These are phyloP conservation scores for Agrochola lychnidis DNA, from an alignment of 2,888 invertebrate species.

Conservation along the genomic window DNA sequence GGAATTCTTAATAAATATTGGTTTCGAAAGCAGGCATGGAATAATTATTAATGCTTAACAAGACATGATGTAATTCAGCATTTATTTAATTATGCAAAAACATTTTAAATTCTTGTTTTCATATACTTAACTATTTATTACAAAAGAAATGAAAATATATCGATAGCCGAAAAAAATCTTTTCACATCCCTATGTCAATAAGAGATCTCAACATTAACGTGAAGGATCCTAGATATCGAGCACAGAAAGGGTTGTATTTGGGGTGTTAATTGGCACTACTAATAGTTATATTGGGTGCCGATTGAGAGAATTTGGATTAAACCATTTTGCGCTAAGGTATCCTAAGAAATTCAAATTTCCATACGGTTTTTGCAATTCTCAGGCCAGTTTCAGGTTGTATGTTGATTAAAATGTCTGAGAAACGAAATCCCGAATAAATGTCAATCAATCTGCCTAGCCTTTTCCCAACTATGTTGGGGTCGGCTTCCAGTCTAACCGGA, in stretches of 20 bases:
- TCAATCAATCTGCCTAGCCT: too few relatives aligned
- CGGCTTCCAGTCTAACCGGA: too few relatives aligned
- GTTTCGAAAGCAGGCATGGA: slow-evolving; percentile 2
- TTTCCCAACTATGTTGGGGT: too few relatives aligned
- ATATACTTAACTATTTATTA: background rate
- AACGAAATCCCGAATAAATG: background rate
- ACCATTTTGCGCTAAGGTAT: background rate
- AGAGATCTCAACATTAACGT: slow-evolving; percentile 29
- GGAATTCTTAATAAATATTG: slow-evolving; percentile 4
- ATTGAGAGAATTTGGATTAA: slow-evolving; percentile 3
- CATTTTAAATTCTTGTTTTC: background rate
- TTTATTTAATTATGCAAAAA: background rate
- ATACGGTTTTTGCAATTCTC: too few relatives aligned
- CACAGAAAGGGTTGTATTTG: slow-evolving; percentile 21
- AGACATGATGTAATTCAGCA: background rate
- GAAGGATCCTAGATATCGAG: slow-evolving; percentile 26
- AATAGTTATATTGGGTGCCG: background rate
- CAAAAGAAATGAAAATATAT: background rate
- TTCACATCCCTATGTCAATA: slow-evolving; percentile 30
- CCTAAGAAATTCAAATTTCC: too few relatives aligned
- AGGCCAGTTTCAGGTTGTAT: too few relatives aligned
- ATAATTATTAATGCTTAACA: background rate
- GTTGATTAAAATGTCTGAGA: background rate
- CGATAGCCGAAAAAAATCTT: background rate
- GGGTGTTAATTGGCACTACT: slow-evolving; percentile 29